Conservation (phyloP, 2,888 invertebrate species). For the Habroteleia sp. region DNA sequence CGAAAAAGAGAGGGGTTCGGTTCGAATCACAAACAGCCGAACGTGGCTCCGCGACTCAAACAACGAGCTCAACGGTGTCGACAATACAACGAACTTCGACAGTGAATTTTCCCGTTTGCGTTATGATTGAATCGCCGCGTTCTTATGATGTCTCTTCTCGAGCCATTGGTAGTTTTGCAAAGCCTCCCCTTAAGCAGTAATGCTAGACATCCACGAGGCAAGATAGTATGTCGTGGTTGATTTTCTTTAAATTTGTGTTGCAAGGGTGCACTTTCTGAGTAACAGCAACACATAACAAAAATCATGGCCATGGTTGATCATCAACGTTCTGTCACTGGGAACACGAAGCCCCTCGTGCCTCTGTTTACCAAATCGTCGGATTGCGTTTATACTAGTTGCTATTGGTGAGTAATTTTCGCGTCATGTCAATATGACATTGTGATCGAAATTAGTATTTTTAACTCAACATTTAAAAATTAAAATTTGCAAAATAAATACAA, state of each 20-base stretch:
- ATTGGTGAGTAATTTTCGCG: conserved; percentile 85
- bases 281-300: conserved; percentile 65
- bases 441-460: no score
- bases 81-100: conserved; percentile 9
- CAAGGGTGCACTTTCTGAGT: conserved; percentile 15
- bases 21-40: conserved; percentile 41
- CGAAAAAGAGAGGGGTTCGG: conserved; percentile 30
- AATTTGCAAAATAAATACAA: no score
- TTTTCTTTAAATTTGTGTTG: neutral
- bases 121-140: no score
- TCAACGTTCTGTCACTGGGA: conserved; percentile 75
- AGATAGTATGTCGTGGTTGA: conserved; percentile 12
- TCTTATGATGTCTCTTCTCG: no score
- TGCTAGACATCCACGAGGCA: conserved; percentile 18
- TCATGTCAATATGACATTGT: no score
- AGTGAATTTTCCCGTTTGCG: no score
- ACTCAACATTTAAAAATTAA: no score
- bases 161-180: no score
- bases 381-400: conserved; percentile 92
- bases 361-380: conserved; percentile 89
- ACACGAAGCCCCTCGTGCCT: conserved; percentile 79
- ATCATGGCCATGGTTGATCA: conserved; percentile 74
- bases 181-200: no score
- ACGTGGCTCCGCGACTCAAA: conserved; percentile 44
- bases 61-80: conserved; percentile 27